Conservation (phyloP, 2,888 invertebrate species). For the Ischnura elegans region DNA sequence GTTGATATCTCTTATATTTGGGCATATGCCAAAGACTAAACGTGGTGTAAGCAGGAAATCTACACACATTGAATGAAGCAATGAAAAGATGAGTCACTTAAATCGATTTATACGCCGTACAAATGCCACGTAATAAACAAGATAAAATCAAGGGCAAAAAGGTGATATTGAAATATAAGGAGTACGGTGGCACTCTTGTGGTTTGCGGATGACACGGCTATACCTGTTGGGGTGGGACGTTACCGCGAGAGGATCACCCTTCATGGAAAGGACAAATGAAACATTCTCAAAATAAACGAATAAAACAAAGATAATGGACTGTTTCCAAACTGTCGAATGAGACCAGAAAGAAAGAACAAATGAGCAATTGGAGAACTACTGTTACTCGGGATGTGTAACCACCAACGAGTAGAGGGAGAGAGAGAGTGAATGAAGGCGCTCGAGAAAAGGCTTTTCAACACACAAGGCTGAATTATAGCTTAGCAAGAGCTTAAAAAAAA, state of each 20-base stretch:
- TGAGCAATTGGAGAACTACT: neutral
- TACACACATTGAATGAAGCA: neutral
- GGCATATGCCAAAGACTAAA: neutral
- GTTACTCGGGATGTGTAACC: neutral
- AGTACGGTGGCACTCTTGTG: neutral
- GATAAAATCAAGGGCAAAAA: neutral
- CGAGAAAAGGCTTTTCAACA: neutral
- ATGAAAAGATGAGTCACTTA: neutral
- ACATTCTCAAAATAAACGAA: neutral
- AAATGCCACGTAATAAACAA: neutral
- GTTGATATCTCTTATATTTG: too few species aligned
- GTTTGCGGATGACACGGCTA: neutral
- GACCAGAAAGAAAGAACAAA: too few species aligned
- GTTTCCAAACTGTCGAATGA: neutral
- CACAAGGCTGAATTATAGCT: neutral
- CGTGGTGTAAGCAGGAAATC: neutral
- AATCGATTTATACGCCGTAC: neutral
- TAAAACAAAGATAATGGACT: neutral
- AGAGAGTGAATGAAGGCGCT: neutral
- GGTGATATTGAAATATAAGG: neutral
- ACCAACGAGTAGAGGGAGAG: neutral
- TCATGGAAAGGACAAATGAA: neutral
- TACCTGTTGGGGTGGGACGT: neutral
- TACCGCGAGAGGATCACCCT: neutral
- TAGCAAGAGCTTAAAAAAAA: too few species aligned